Percentiles rank a stretch among this genome's conserved stretches.
Evolutionary conservation across 1,140 invertebrate genomes (phyloP).

Genomic region (Bombus haemorrhoidalis): DNA sequence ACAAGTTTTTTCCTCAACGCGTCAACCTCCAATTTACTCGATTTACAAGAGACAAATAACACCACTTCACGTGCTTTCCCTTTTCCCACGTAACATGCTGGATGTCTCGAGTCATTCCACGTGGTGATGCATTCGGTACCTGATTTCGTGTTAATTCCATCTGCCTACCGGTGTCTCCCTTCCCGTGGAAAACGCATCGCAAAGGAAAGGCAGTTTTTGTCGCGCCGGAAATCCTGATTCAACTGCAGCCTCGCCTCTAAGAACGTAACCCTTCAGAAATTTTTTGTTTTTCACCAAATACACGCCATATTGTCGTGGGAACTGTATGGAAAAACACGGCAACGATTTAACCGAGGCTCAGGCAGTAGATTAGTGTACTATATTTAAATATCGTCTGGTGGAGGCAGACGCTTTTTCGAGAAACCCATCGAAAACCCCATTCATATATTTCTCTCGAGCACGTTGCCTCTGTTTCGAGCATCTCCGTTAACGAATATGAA

Average conservation of each 20-base stretch:
- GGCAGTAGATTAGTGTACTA: conserved; percentile 59
- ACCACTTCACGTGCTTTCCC: background rate
- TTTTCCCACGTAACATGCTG: conserved; percentile 26
- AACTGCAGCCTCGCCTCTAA: conserved; percentile 34
- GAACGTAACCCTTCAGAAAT: conserved; percentile 64
- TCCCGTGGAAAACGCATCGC: conserved; percentile 36
- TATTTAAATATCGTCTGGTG: conserved; percentile 76
- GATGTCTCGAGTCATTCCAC: conserved; percentile 2
- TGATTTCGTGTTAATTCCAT: conserved; percentile 62
- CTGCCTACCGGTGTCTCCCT: conserved; percentile 31
- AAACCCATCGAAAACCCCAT: conserved; percentile 16
- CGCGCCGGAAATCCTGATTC: conserved; percentile 67
- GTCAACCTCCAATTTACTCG: background rate
- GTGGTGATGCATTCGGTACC: conserved; percentile 38
- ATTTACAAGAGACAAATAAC: conserved; percentile 25
- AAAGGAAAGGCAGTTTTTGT: conserved; percentile 59
- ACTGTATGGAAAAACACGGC: conserved; percentile 61
- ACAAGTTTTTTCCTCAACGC: too few relatives aligned
- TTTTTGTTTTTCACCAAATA: conserved; percentile 72
- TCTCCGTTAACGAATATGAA: background rate
- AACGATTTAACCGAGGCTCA: conserved; percentile 24
- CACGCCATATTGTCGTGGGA: conserved; percentile 76
- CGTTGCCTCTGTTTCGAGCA: background rate
- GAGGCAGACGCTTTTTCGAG: conserved; percentile 56
- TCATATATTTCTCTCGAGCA: background rate